Conservation (phyloP, 2,797 vertebrate species). For the Muscicapa striata region DNA sequence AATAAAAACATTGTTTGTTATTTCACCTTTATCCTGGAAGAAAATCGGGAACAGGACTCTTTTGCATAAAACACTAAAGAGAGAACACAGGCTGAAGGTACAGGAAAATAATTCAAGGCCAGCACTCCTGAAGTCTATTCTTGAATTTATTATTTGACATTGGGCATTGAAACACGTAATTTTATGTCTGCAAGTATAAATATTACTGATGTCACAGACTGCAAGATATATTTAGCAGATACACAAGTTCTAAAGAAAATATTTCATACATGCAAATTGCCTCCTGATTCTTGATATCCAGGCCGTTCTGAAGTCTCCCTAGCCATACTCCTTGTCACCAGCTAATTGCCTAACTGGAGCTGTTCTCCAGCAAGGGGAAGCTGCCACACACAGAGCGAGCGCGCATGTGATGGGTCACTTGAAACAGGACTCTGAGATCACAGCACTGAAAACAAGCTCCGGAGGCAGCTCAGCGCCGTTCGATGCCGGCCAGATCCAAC, state of each 20-base stretch:
- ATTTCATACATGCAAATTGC: neutral
- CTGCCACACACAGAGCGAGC: neutral
- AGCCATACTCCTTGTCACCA: neutral
- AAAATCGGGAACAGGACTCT: neutral
- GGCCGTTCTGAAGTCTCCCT: neutral
- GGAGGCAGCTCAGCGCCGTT: neutral
- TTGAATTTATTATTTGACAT: neutral
- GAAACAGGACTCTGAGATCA: neutral
- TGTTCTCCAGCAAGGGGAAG: neutral
- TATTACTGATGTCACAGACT: neutral
- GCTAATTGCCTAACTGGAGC: neutral
- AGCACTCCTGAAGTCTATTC: neutral
- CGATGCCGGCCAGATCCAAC: neutral
- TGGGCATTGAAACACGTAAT: neutral
- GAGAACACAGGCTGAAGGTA: neutral
- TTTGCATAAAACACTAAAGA: neutral
- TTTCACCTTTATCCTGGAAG: neutral
- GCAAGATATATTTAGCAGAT: neutral
- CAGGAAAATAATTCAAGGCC: neutral
- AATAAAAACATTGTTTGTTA: neutral
- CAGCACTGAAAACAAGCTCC: neutral
- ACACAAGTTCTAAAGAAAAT: neutral
- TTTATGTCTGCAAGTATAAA: neutral
- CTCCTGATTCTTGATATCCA: neutral
- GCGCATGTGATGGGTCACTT: neutral